Conservation (phyloP, 2,797 vertebrate genomes). For the Pangasius krempfi region DNA sequence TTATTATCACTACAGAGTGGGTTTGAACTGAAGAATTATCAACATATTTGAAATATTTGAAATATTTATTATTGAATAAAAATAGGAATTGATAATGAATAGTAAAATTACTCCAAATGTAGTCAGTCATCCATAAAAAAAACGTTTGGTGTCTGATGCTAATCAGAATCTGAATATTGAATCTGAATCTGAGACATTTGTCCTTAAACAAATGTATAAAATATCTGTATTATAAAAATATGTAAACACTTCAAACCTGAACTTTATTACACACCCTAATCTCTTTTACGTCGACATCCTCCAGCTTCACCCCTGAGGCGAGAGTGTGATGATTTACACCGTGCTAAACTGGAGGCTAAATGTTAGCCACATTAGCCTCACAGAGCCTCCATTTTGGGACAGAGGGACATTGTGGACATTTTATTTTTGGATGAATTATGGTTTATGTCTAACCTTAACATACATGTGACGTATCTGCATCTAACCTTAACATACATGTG, state of each 20-base stretch:
- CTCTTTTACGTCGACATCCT: neutral
- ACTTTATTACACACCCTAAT: neutral
- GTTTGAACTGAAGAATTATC: neutral
- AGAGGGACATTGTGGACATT: neutral
- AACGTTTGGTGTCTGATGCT: neutral
- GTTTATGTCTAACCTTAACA: neutral
- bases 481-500: neutral
- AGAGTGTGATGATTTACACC: neutral
- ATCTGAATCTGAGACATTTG: neutral
- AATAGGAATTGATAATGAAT: neutral
- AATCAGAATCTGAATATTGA: neutral
- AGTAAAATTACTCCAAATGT: neutral
- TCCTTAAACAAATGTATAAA: neutral
- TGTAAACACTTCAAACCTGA: neutral
- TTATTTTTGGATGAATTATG: neutral
- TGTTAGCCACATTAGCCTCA: neutral
- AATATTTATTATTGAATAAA: neutral
- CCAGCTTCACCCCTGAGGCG: neutral
- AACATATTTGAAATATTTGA: neutral
- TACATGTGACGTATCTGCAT: neutral
- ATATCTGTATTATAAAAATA: neutral
- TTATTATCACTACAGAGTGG: neutral
- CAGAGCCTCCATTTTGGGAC: neutral
- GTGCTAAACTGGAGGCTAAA: neutral
- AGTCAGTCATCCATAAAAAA: neutral